Evolutionary conservation across 1,140 invertebrate genomes (phyloP).

Genomic region (Macrobrachium nipponense): DNA sequence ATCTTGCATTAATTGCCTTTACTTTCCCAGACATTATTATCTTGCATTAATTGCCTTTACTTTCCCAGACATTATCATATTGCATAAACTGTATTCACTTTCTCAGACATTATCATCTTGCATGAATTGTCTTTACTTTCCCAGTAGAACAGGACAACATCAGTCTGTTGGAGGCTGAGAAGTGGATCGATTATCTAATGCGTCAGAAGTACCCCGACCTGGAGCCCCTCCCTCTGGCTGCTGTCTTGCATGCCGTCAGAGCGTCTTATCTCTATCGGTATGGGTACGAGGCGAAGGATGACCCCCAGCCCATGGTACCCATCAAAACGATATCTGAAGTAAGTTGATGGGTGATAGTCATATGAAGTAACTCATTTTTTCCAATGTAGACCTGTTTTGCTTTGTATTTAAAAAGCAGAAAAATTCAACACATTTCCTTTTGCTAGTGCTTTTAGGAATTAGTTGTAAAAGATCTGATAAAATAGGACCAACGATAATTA

Average conservation of each 20-base stretch:
- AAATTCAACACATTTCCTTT: too few relatives aligned
- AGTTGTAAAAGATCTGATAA: too few relatives aligned
- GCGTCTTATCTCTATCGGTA: slow-evolving; percentile 66
- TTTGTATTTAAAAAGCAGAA: background rate
- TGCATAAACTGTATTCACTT: background rate
- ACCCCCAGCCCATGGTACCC: slow-evolving; percentile 29
- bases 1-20: too few relatives aligned
- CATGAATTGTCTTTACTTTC: background rate
- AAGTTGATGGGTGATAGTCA: background rate
- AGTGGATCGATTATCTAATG: slow-evolving; percentile 66
- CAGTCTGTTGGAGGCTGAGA: slow-evolving; percentile 56
- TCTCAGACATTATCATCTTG: background rate
- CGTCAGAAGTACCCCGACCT: slow-evolving; percentile 64
- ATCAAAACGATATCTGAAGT: slow-evolving; percentile 50
- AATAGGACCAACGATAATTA: too few relatives aligned
- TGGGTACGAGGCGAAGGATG: slow-evolving; percentile 59
- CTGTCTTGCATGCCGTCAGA: slow-evolving; percentile 65
- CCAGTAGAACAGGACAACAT: slow-evolving; percentile 64
- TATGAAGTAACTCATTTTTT: background rate
- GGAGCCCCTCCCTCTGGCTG: slow-evolving; percentile 54
- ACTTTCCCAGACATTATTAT: too few relatives aligned
- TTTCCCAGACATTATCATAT: too few relatives aligned
- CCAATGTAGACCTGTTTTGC: background rate
- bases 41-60: too few relatives aligned
- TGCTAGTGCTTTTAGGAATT: too few relatives aligned